Percentiles rank a stretch among this genome's conserved stretches.
These are phyloP conservation scores for Oryzias dopingdopingensis DNA, from an alignment of 2,797 vertebrate species.

Conservation along the genomic window DNA sequence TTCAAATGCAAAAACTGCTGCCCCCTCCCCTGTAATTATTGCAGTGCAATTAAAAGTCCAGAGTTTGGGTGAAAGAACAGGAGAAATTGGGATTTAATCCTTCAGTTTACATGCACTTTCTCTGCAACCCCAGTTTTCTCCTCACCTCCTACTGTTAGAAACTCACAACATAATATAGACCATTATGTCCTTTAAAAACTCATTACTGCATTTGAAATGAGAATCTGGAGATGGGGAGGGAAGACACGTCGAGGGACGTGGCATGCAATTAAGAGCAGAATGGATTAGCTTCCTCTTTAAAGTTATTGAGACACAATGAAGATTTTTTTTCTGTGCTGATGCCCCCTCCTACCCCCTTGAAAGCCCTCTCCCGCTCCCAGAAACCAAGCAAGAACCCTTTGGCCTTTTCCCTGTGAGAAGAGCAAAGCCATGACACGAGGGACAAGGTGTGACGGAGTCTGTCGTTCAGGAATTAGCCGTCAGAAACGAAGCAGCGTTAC, in stretches of 20 bases:
- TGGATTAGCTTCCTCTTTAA: conserved; percentile 81
- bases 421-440: conserved; percentile 46
- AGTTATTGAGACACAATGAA: conserved; percentile 80
- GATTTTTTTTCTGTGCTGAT: conserved; percentile 63
- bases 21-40: conserved; percentile 66
- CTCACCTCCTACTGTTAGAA: conserved; percentile 55
- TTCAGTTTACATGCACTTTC: conserved; percentile 37
- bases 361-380: conserved; percentile 52
- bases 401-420: conserved; percentile 55
- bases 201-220: conserved; percentile 78
- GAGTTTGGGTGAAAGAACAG: conserved; percentile 72
- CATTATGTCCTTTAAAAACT: conserved; percentile 81
- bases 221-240: conserved; percentile 62
- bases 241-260: conserved; percentile 71
- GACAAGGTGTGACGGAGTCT: conserved; percentile 64
- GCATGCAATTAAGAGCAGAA: conserved; percentile 80
- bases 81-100: conserved; percentile 81
- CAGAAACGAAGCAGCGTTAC: conserved; percentile 52
- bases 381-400: conserved; percentile 60
- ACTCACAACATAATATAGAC: conserved; percentile 72
- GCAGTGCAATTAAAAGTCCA: conserved; percentile 81
- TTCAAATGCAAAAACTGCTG: conserved; percentile 68
- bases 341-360: conserved; percentile 57
- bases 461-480: conserved; percentile 72
- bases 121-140: conserved; percentile 11